Conservation (phyloP, 2,113 vertebrate genomes). For the Leptobrachium ailaonicum region DNA sequence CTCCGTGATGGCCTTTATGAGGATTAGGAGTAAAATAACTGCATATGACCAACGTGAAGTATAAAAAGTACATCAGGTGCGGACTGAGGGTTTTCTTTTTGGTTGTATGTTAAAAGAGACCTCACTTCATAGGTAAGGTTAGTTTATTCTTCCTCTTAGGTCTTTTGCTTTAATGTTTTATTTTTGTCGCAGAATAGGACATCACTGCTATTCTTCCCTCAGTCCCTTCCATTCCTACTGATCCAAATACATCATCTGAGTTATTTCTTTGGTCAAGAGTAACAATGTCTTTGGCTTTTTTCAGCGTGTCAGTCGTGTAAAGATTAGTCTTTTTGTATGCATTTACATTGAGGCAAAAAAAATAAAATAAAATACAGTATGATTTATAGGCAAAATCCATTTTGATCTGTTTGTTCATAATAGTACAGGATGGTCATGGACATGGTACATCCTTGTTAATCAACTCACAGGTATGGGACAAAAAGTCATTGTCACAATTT, state of each 20-base stretch:
- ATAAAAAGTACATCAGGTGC: too few relatives aligned
- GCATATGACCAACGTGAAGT: neutral
- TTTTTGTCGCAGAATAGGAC: neutral
- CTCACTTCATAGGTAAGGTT: neutral
- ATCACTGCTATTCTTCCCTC: constrained; percentile 1
- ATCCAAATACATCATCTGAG: constrained; percentile 5
- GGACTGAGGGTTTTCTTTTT: neutral
- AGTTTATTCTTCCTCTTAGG: neutral
- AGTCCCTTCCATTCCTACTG: neutral
- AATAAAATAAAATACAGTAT: neutral
- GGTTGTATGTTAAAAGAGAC: neutral
- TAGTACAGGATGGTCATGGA: neutral
- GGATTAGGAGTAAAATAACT: constrained; percentile 15
- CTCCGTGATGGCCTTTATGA: neutral
- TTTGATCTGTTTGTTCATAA: neutral
- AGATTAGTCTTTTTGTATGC: constrained; percentile 1
- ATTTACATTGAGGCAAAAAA: neutral
- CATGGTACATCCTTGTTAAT: constrained; percentile 20
- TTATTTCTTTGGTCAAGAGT: constrained; percentile 31
- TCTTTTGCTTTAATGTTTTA: neutral
- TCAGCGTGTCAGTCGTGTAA: constrained; percentile 11
- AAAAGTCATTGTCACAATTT: neutral
- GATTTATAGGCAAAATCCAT: constrained; percentile 18
- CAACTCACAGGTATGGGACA: constrained; percentile 22
- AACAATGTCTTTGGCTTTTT: constrained; percentile 9